These are phyloP conservation scores for Phenganax stokvisi DNA, from an alignment of 92 coral and sea anemone species.

Conservation along the genomic window DNA sequence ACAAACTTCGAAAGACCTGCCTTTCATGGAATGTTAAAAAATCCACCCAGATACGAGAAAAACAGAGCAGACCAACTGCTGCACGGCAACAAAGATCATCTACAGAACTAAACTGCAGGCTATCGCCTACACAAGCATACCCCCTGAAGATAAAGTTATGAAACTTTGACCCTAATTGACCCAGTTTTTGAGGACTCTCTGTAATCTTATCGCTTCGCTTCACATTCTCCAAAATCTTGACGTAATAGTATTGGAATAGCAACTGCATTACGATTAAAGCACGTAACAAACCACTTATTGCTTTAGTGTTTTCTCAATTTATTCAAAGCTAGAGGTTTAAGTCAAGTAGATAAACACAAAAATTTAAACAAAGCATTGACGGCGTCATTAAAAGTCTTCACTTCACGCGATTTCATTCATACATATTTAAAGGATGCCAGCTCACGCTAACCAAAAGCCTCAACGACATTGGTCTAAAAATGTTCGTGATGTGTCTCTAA, in stretches of 20 bases:
- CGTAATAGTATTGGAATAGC: slow-evolving; percentile 11
- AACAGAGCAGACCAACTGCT: not conserved
- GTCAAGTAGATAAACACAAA: not conserved
- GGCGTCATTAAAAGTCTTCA: not conserved
- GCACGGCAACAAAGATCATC: too few species aligned
- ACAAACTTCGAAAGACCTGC: not conserved
- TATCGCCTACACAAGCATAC: not conserved
- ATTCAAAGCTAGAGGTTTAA: not conserved
- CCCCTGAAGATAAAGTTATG: slow-evolving; percentile 3
- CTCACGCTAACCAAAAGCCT: not conserved
- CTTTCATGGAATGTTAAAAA: not conserved
- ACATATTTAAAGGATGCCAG: slow-evolving; percentile 4
- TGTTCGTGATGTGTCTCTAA: slow-evolving; percentile 24
- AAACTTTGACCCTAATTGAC: slow-evolving; percentile 5
- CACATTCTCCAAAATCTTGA: slow-evolving; percentile 3
- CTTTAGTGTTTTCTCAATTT: not conserved
- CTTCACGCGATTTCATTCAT: not conserved
- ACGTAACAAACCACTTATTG: not conserved
- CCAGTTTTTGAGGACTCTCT: not conserved
- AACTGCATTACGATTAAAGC: not conserved
- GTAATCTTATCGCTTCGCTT: slow-evolving; percentile 19
- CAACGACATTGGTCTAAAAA: slow-evolving; percentile 36
- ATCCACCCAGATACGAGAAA: not conserved
- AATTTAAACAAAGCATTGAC: not conserved
- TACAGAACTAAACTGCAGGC: too few species aligned